Evolutionary conservation across 2,888 invertebrate species (phyloP), one percentile per base, ranked within the genome.

Genomic region (Lithophane leautieri): DNA sequence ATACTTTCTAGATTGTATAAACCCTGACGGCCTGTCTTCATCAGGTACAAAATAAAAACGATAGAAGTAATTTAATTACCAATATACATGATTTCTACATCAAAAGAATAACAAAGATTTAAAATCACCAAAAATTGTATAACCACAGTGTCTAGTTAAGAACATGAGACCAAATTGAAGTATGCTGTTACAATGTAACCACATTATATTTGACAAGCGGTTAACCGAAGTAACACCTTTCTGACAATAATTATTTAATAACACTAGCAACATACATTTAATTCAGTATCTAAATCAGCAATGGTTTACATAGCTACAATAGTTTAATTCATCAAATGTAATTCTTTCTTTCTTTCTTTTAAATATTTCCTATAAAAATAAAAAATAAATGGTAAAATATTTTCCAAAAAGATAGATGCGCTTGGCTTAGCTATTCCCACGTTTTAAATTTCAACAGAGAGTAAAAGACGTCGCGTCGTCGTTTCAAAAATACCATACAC

Each of bases 151-250:
- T 69, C 62, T 7, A 47, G 40, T 68, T 58, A 19, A 28, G 42
- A 88, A 88, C 50, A 65, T 65, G 77, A 88, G 16, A 75, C 50
- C 1, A n/a, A 65, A 60, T 28, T 8, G 67, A 25, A 47, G 71
- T 81, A 70, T 85, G 44, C 12, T 14, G n/a, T 89, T 84, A 74
- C 81, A 61, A 11, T 9, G 16, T 54, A 52, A 78, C 78, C 75
- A 67, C 76, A 78, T 12, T 70, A 82, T 80, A 74, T 82, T 82
- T 82, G 88, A 88, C 79, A 76, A 70, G 87, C 72, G 90, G 90
- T 87, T 89, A 86, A 87, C 90, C 88, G 42, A 86, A 75, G 69
- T 82, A 81, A 89, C 89, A 87, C 89, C 89, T 90, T 75, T 71
- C 60, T 56, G 80, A 68, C 44, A 62, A 61, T 78, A 72, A 80